Base-by-base conservation (phyloP, 2,797 vertebrate species). In the Prionace glauca region DNA sequence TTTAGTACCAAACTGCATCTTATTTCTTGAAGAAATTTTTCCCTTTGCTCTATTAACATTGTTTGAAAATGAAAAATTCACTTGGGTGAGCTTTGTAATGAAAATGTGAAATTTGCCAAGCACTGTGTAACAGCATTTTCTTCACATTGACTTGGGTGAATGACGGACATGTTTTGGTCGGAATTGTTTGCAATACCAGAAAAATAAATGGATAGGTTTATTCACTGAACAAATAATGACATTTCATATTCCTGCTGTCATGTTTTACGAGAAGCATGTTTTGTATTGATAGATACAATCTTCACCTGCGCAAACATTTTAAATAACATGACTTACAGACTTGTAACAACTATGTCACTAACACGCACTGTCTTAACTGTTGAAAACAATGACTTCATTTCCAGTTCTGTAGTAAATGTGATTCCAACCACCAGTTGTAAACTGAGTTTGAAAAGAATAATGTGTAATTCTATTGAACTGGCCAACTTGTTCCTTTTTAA, bases 401-500 rank as follows among this genome's bases (percentile, higher is more conserved):
- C 60, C 18, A 12, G 45, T 95, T 74, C 71, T 95, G 26, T 95
- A n/a, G 71, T 94, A 56, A 77, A 74, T 77, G 71, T 74, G 71
- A 95, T 77, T 74, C 67, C 45, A 60, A 74, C 71, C 45, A 20
- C 32, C 7, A 29, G 69, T 60, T 50, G 36, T 74, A 95, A 74
- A 77, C 45, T 77, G 29, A 77, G 69, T 22, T 77, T 95, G 93
- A 95, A 74, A 95, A 95, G 41, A 77, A 56, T 77, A 95, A 95
- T 77, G 29, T 74, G 93, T 95, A 95, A 95, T 32, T 32, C 93
- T 77, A 26, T 7, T 32, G 71, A 95, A 77, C 50, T 77, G 74
- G 93, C 93, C 71, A 60, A 72, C 41, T 74, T 95, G 93, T 95
- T 95, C 93, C 93, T 77, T 77, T 95, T 56, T 95, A 95, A 74